These are phyloP conservation scores for Ellobius talpinus DNA, from an alignment of 2,113 vertebrate species.

Conservation along the genomic window DNA sequence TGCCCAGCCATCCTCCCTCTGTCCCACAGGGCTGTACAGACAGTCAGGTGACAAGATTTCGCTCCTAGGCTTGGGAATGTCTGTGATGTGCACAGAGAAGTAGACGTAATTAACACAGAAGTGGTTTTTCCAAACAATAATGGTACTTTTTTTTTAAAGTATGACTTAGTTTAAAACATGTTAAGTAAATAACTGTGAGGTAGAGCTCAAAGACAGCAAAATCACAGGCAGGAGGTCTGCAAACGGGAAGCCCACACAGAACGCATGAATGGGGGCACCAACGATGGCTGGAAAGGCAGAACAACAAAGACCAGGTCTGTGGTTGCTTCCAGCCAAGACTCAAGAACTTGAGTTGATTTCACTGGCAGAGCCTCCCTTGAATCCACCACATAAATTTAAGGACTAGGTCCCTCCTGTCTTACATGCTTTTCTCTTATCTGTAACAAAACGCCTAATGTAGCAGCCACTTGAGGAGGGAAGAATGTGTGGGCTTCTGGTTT, in stretches of 20 bases:
- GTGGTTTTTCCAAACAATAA: neutral
- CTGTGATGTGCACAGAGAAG: neutral
- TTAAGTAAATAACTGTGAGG: neutral
- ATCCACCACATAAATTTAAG: too few relatives aligned
- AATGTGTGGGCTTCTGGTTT: neutral
- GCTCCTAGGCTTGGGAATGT: neutral
- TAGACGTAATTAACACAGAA: neutral
- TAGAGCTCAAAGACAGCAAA: neutral
- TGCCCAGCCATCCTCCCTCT: neutral
- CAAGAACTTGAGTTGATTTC: neutral
- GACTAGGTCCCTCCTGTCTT: neutral
- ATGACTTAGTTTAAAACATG: neutral
- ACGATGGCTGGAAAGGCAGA: neutral
- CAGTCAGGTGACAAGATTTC: neutral
- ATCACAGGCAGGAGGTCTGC: neutral
- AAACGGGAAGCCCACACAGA: too few relatives aligned
- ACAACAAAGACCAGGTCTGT: neutral
- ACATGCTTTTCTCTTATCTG: neutral
- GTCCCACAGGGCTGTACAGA: neutral
- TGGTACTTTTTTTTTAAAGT: neutral
- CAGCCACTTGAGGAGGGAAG: neutral
- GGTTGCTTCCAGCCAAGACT: neutral
- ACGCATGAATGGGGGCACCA: too few relatives aligned
- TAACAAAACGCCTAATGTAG: neutral
- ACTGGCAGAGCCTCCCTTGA: neutral